Base-by-base conservation (phyloP, 2,113 vertebrate genomes). In the Scomber colias region DNA sequence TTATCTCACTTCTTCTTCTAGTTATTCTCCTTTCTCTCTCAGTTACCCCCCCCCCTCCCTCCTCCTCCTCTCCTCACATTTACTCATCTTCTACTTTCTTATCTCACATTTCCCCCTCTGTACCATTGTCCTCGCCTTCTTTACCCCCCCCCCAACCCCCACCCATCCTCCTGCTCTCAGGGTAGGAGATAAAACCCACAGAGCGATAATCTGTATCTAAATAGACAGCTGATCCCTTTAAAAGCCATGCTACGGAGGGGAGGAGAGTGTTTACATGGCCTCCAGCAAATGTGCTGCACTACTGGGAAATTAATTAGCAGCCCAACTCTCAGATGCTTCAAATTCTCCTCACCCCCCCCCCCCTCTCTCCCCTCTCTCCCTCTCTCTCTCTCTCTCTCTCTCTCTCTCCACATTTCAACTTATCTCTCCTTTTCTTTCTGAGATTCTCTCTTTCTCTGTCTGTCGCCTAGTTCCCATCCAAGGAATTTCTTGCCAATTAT, bases 201-300 rank as follows among this genome's bases (percentile, higher is more conserved):
- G 83, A 86, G 69, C 14, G 72, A 72, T 91, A 86, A 91, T 88
- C 85, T 86, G 79, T 8, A 67, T 71, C 82, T 89, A 89, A 90
- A 90, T 81, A 87, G 82, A 79, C 85, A 75, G 78, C 72, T 91
- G 83, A 88, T 89, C 87, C 85, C 59, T 82, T 85, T 86, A 82
- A 86, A 66, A 67, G 81, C 75, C 46, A 16, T 6, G 80, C 51
- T 78, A 27, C 16, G 0, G 84, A 84, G 78, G 75, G 75, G 71
- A 89, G 83, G 85, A 70, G 69, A 71, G 75, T 86, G 83, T 91
- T 89, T 89, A 91, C 87, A 89, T 57, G 79, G 81, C 87, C 83
- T 82, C 78, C 73, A 88, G 90, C 78, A 64, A 80, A 70, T 11
- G 45, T 45, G 79, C 78, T 24, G 69, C 81, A 13, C 87, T 57